phyloP scores from a whole-genome alignment of 2,113 vertebrate genomes.

The Australoheros scitulus region DNA sequence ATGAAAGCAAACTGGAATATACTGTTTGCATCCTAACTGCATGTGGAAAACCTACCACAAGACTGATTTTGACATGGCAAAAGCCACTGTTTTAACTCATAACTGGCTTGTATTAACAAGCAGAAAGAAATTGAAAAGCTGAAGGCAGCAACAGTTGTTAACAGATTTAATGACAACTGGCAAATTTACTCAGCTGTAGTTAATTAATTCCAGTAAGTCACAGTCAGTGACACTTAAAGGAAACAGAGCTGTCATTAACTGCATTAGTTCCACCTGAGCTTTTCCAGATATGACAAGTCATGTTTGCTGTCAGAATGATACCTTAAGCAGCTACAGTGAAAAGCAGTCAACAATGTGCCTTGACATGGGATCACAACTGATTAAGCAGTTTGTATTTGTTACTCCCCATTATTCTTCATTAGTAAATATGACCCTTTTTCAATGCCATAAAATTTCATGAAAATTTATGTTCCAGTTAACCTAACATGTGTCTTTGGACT shows the following conservation, averaged over 20 bases:
- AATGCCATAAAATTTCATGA: neutral
- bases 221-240: neutral
- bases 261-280: neutral
- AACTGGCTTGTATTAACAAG: neutral
- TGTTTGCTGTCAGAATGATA: neutral
- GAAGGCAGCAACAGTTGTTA: neutral
- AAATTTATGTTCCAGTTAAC: neutral
- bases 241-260: neutral
- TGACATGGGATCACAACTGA: neutral
- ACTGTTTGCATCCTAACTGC: too few species aligned
- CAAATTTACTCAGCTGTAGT: neutral
- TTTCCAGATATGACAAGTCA: neutral
- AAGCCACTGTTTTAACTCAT: neutral
- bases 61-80: neutral
- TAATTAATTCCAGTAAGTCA: neutral
- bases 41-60: neutral
- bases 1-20: neutral
- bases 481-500: neutral
- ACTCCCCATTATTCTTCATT: neutral
- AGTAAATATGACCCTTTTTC: neutral
- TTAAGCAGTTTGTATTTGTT: neutral
- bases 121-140: neutral
- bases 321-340: neutral
- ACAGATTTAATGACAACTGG: slow-evolving; percentile 4
- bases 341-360: neutral